Percentiles rank a stretch among this genome's conserved stretches.
These are phyloP conservation scores for Pandion haliaetus DNA, from an alignment of 2,113 vertebrate genomes.

Conservation along the genomic window DNA sequence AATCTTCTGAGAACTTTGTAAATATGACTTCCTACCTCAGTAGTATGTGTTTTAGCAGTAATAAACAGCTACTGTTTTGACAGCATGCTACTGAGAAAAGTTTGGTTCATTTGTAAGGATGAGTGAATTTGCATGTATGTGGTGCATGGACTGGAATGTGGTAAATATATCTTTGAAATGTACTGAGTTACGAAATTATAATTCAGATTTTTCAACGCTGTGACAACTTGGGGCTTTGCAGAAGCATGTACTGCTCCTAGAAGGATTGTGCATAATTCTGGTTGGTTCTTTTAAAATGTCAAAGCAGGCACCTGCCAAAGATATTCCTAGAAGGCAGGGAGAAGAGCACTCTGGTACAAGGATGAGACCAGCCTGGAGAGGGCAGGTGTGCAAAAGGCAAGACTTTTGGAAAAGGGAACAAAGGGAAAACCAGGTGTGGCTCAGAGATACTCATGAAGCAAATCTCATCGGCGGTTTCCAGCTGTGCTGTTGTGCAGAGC, in stretches of 20 bases:
- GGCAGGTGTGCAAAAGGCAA: not conserved
- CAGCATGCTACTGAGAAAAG: not conserved
- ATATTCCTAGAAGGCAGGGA: not conserved
- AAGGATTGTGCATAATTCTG: not conserved
- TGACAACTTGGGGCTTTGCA: not conserved
- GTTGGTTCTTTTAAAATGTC: not conserved
- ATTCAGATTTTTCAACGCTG: not conserved
- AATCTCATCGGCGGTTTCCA: not conserved
- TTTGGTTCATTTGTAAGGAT: not conserved
- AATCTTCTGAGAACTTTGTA: not conserved
- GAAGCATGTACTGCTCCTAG: not conserved
- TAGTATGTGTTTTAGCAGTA: not conserved
- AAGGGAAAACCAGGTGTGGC: not conserved
- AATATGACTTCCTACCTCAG: not conserved
- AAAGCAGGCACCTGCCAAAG: not conserved
- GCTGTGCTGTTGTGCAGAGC: not conserved
- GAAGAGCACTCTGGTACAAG: fast-evolving
- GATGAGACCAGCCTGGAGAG: not conserved
- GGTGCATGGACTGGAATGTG: not conserved
- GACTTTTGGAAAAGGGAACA: not conserved
- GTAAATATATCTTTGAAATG: not conserved
- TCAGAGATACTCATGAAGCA: not conserved
- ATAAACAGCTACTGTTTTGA: not conserved
- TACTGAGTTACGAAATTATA: not conserved
- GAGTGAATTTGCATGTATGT: fast-evolving